Base-by-base conservation (phyloP, 2,888 invertebrate genomes). In the Gastracanthus pulcherrimus region DNA sequence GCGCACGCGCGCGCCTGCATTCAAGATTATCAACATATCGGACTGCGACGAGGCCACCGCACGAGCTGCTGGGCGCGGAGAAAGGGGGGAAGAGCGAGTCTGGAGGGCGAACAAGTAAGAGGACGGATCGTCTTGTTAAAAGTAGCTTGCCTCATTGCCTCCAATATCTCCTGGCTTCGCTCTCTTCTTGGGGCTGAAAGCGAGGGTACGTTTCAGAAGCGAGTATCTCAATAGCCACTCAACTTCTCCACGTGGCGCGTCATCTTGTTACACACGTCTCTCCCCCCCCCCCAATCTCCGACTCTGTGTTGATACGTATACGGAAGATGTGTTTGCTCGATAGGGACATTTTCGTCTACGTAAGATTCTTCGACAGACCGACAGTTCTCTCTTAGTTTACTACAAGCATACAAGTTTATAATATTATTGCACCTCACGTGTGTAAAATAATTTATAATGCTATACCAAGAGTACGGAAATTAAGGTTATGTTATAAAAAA, bases 131-230 rank as follows among this genome's bases (percentile, higher is more conserved):
- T 89, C 91, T 91, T 91, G 91, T 91, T 91, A 91, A 91, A 91
- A 91, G 90, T 90, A 89, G 87, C 90, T 89, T 86, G 91, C 89
- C 90, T 91, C 91, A 91, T 91, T 91, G 91, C 90, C 89, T 90
- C 89, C 91, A 87, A 91, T 90, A 91, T 91, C 89, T 88, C 84
- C 85, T 58, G 78, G 76, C 76, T n/a, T 82, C 76, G 82, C 74
- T 62, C 75, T 79, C 69, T 86, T 85, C 86, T 82, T 62, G 70
- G 74, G 38, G 67, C 76, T 60, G 76, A 45, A 60, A 62, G 34
- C 62, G 67, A 19, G 62, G 76, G 71, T 67, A 51, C 66, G 13
- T 66, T 66, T 36, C 64, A 85, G 87, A 87, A 87, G 85, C 86
- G 84, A 87, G 87, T 87, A 89, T 88, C 88, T 90, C 90, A 90